Conservation (phyloP, 2,113 vertebrate genomes). For the Pomatorhinus ruficollis region DNA sequence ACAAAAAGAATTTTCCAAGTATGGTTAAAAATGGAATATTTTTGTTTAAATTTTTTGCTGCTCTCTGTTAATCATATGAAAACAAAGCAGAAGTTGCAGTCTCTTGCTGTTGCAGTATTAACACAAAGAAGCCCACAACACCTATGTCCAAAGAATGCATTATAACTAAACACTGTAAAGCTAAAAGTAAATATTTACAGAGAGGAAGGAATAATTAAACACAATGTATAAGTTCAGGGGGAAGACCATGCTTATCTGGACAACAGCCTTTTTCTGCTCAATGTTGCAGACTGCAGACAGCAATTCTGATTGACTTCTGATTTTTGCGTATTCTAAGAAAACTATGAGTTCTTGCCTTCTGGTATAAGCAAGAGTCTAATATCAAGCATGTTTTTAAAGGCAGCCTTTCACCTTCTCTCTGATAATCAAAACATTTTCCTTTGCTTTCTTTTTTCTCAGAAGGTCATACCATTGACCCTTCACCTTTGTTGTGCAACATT, state of each 20-base stretch:
- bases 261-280: background rate
- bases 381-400: background rate
- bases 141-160: background rate
- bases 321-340: background rate
- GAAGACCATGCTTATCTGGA: background rate
- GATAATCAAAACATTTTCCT: background rate
- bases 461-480: background rate
- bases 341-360: background rate
- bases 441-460: background rate
- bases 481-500: background rate
- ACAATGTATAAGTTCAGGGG: background rate
- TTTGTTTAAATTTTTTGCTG: background rate
- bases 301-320: accelerated
- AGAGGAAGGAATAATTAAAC: background rate
- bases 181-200: background rate
- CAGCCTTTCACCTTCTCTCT: background rate
- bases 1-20: background rate
- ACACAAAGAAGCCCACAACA: background rate
- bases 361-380: background rate
- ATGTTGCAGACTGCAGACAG: background rate
- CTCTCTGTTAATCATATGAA: background rate
- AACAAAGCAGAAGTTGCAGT: background rate
- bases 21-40: background rate
- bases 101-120: background rate
- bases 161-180: background rate